phyloP scores from a whole-genome alignment of 2,113 vertebrate genomes.

The Recurvirostra avosetta region DNA sequence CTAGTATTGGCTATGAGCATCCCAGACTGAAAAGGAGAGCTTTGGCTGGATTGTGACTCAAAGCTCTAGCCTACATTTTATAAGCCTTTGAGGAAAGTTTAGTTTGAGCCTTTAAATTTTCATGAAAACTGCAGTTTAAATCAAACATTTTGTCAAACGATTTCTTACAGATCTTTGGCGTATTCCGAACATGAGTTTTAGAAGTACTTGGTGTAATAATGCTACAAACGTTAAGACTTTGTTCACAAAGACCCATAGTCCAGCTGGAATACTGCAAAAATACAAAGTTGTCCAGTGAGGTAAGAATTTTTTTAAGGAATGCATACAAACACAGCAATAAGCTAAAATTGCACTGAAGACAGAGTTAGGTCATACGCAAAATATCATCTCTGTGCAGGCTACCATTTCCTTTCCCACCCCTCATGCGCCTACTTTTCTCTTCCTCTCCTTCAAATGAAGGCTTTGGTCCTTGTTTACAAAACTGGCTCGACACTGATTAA shows the following conservation, averaged over 20 bases:
- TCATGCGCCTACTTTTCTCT: neutral
- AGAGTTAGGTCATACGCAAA: neutral
- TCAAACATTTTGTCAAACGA: neutral
- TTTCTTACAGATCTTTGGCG: neutral
- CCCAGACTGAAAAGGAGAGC: neutral
- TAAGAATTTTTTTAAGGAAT: neutral
- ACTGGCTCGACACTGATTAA: neutral
- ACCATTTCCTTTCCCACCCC: neutral
- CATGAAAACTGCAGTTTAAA: neutral
- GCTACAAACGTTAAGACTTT: neutral
- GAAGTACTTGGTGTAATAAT: neutral
- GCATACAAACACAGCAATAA: neutral
- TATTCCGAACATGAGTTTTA: neutral
- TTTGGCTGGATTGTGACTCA: neutral
- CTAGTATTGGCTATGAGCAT: neutral
- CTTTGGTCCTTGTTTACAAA: constrained; percentile 38
- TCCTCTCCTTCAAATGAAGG: constrained; percentile 5
- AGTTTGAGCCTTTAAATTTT: neutral
- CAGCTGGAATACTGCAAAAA: neutral
- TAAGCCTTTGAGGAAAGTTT: neutral
- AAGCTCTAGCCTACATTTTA: neutral
- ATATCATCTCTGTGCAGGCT: neutral
- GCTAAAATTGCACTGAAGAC: neutral
- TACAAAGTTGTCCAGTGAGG: neutral
- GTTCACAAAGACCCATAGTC: neutral